Percentiles rank a stretch among this genome's conserved stretches.
Conservation (phyloP, 2,113 vertebrate genomes). For the Helogale parvula region DNA sequence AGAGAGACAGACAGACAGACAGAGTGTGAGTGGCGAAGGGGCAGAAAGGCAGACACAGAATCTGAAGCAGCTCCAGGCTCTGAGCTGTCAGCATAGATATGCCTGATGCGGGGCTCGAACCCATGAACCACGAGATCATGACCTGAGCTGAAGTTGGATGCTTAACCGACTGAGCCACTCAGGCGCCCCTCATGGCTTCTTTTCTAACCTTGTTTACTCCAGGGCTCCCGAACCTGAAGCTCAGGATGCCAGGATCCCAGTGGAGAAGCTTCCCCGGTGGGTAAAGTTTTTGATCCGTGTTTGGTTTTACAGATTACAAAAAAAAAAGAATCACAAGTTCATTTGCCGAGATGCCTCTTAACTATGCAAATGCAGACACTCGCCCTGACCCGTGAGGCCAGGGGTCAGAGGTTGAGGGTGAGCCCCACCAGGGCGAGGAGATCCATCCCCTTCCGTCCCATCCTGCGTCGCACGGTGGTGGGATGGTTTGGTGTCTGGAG, state of each 20-base stretch:
- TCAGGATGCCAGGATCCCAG: constrained; percentile 90
- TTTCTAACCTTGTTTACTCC: constrained; percentile 33
- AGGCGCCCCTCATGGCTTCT: not conserved
- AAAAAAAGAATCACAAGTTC: not conserved
- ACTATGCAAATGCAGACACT: not conserved
- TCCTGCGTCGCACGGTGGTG: not conserved
- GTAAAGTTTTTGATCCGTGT: constrained; percentile 40
- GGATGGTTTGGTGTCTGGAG: not conserved
- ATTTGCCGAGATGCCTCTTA: not conserved
- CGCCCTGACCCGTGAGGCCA: not conserved
- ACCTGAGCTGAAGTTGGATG: too few species aligned
- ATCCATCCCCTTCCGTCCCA: too few species aligned
- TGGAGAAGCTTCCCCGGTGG: constrained; percentile 94
- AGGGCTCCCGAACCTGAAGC: constrained; percentile 91
- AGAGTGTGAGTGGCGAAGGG: too few species aligned
- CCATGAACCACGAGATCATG: too few species aligned
- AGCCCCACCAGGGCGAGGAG: not conserved
- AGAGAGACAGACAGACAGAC: too few species aligned
- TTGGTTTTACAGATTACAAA: not conserved
- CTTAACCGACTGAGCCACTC: too few species aligned
- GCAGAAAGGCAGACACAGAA: too few species aligned
- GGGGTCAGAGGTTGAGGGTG: not conserved
- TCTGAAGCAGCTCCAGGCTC: too few species aligned
- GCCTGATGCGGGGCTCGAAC: too few species aligned
- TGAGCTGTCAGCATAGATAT: too few species aligned